Conservation (phyloP, 2,797 vertebrate species). For the Syndactyla subalaris region DNA sequence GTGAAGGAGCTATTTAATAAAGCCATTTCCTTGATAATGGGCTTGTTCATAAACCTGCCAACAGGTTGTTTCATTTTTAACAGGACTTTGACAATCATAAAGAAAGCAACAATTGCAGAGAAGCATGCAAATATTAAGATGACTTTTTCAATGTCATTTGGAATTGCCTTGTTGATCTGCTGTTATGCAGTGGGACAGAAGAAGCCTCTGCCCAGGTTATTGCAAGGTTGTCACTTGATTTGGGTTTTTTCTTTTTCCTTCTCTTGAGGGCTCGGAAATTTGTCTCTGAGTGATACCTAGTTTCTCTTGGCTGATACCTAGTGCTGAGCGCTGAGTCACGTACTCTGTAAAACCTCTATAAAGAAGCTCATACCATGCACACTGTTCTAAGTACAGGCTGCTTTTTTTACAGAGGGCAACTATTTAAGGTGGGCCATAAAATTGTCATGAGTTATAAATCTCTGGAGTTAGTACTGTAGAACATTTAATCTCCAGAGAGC, state of each 20-base stretch:
- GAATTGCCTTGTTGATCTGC: neutral
- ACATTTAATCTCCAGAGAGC: neutral
- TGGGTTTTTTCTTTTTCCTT: neutral
- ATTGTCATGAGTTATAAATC: slow-evolving; percentile 34
- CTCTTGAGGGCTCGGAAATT: neutral
- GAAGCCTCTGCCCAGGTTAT: neutral
- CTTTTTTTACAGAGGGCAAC: neutral
- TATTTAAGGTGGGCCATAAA: slow-evolving; percentile 26
- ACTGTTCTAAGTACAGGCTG: neutral
- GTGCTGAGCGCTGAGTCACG: neutral
- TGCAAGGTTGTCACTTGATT: neutral
- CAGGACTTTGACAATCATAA: neutral
- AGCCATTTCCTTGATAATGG: neutral
- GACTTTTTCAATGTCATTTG: neutral
- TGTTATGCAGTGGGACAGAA: neutral
- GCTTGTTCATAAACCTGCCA: neutral
- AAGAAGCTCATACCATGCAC: neutral
- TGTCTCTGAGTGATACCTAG: neutral
- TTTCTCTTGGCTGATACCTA: neutral
- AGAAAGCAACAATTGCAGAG: neutral
- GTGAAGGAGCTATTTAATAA: neutral
- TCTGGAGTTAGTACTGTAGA: neutral
- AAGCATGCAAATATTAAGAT: neutral
- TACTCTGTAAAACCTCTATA: neutral
- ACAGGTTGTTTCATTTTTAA: neutral